These are phyloP conservation scores for Parnassius glacialis DNA, from an alignment of 2,888 invertebrate species.

Conservation along the genomic window DNA sequence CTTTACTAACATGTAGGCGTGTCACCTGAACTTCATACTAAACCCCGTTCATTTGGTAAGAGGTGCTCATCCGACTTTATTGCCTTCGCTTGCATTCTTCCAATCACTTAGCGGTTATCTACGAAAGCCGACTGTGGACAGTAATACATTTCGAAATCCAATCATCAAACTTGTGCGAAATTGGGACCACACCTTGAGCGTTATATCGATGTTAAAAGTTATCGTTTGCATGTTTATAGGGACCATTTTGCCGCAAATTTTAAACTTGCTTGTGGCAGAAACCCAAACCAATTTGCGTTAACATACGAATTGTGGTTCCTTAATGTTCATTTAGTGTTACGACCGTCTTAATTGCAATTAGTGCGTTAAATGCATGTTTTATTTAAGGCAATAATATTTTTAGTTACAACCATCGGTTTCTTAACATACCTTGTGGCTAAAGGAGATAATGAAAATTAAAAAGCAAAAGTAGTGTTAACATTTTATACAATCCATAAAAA, in stretches of 20 bases:
- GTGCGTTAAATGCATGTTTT: conserved; percentile 16
- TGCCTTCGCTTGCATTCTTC: conserved; percentile 46
- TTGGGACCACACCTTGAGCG: conserved; percentile 56
- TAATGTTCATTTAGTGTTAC: conserved; percentile 22
- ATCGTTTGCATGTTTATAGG: conserved; percentile 7
- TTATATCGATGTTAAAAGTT: conserved; percentile 27
- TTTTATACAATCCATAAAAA: not conserved
- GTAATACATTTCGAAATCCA: conserved; percentile 50
- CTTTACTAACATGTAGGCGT: conserved; percentile 52
- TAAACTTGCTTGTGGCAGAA: conserved; percentile 14
- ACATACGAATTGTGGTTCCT: conserved; percentile 27
- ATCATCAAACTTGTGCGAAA: conserved; percentile 59
- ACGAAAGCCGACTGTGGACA: conserved; percentile 51
- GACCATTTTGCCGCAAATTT: not conserved
- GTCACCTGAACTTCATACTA: conserved; percentile 54
- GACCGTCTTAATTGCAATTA: conserved; percentile 24
- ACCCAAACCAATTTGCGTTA: conserved; percentile 25
- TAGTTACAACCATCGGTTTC: not conserved
- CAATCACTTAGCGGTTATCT: conserved; percentile 63
- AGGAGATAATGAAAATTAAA: not conserved
- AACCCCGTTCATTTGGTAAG: conserved; percentile 51
- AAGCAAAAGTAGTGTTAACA: conserved; percentile 5
- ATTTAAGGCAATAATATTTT: conserved; percentile 2
- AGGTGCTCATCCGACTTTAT: conserved; percentile 50
- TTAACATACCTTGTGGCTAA: not conserved